Evolutionary conservation across 1,140 invertebrate species (phyloP).

Genomic region (Chironomus tepperi): DNA sequence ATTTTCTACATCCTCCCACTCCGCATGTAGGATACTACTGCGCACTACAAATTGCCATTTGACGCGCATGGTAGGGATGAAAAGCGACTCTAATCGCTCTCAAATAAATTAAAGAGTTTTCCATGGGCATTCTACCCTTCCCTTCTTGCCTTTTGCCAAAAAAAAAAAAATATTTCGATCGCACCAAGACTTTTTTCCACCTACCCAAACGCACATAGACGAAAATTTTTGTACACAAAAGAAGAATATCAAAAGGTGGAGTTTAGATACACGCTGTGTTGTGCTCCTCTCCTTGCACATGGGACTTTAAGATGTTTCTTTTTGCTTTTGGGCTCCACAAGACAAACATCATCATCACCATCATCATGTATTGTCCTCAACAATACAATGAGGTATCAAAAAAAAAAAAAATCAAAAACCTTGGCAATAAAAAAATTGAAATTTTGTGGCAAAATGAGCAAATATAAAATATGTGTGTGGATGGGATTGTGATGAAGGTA

Average conservation of each 20-base stretch:
- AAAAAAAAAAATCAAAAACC: too few relatives aligned
- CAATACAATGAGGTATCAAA: too few relatives aligned
- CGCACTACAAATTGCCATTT: not conserved
- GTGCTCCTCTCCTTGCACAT: too few relatives aligned
- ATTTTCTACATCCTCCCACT: constrained; percentile 18
- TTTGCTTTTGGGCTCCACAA: too few relatives aligned
- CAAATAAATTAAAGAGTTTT: constrained; percentile 22
- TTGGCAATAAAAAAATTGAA: too few relatives aligned
- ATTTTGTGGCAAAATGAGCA: too few relatives aligned
- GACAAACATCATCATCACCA: too few relatives aligned
- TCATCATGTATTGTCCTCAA: too few relatives aligned
- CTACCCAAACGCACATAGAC: not conserved
- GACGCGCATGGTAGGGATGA: constrained; percentile 16
- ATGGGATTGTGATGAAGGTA: too few relatives aligned
- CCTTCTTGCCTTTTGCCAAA: not conserved
- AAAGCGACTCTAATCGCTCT: not conserved
- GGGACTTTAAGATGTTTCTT: too few relatives aligned
- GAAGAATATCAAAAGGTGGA: constrained; percentile 24
- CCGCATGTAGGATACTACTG: not conserved
- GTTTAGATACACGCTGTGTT: not conserved
- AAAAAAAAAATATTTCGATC: too few relatives aligned
- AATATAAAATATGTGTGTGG: too few relatives aligned
- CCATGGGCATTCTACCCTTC: constrained; percentile 18
- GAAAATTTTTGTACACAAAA: constrained; percentile 16
- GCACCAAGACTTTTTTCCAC: constrained; percentile 4